A percentile compares a stretch with the other conserved stretches of the same genome.
Conservation (phyloP, 2,113 vertebrate species). For the Catharus fuscescens region DNA sequence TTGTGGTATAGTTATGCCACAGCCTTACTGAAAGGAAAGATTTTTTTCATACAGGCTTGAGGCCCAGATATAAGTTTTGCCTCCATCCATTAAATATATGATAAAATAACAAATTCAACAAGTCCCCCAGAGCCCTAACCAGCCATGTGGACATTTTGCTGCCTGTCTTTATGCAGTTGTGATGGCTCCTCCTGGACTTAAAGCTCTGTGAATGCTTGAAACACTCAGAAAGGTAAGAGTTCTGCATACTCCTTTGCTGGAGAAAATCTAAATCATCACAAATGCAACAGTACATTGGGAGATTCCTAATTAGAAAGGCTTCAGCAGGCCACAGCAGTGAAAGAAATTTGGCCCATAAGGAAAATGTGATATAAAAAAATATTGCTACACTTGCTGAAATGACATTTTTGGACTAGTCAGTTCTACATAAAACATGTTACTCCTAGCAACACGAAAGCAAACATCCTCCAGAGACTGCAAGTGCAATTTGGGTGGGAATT, state of each 20-base stretch:
- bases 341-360: not conserved
- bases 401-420: not conserved
- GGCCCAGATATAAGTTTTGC: not conserved
- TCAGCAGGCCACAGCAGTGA: not conserved
- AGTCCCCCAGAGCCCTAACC: not conserved
- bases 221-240: not conserved
- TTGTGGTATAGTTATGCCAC: not conserved
- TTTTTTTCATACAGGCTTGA: not conserved
- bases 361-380: not conserved
- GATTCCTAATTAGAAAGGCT: not conserved
- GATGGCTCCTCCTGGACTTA: not conserved
- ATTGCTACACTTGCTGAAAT: not conserved
- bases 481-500: not conserved
- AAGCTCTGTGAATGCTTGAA: not conserved
- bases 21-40: not conserved
- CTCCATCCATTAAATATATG: not conserved
- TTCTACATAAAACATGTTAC: not conserved
- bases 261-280: not conserved
- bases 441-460: slow-evolving; percentile 30
- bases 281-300: not conserved
- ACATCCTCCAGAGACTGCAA: not conserved
- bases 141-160: not conserved
- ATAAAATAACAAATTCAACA: not conserved
- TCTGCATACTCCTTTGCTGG: not conserved
- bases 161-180: not conserved